A percentile compares a stretch with the other conserved stretches of the same genome.
phyloP scores from a whole-genome alignment of 1,140 invertebrate species.

The Drosophila quadrilineata region DNA sequence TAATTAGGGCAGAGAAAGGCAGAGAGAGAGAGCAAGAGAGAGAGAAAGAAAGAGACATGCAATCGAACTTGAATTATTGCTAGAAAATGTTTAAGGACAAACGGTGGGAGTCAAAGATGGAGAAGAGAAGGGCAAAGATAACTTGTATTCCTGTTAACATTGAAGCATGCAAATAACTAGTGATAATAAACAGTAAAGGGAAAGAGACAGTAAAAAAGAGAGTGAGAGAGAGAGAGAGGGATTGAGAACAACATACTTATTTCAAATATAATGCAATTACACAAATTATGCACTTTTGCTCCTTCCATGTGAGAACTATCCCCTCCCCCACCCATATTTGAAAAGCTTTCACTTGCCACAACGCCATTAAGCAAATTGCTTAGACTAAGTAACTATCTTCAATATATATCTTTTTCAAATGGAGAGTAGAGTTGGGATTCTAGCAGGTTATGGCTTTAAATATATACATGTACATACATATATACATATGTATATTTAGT shows the following conservation, averaged over 20 bases:
- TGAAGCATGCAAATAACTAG: slow-evolving; percentile 7
- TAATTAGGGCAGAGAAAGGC: not conserved
- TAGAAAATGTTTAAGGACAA: not conserved
- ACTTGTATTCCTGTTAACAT: not conserved
- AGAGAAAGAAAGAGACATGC: slow-evolving; percentile 2
- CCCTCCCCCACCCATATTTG: no score
- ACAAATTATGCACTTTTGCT: no score
- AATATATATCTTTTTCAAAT: no score
- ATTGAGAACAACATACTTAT: not conserved
- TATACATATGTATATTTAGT: no score
- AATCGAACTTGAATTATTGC: slow-evolving; percentile 14
- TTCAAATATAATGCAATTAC: no score
- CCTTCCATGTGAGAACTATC: no score
- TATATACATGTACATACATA: no score
- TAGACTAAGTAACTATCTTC: no score
- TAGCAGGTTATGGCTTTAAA: no score
- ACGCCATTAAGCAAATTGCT: no score
- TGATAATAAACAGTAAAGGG: not conserved
- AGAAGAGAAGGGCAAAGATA: not conserved
- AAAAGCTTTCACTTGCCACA: no score
- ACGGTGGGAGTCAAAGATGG: not conserved
- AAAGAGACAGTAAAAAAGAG: not conserved
- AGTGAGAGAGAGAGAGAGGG: not conserved
- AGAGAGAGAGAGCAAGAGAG: not conserved
- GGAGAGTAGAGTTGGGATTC: no score